Evolutionary conservation across 2,888 invertebrate genomes (phyloP).

Genomic region (Lottia scabra): DNA sequence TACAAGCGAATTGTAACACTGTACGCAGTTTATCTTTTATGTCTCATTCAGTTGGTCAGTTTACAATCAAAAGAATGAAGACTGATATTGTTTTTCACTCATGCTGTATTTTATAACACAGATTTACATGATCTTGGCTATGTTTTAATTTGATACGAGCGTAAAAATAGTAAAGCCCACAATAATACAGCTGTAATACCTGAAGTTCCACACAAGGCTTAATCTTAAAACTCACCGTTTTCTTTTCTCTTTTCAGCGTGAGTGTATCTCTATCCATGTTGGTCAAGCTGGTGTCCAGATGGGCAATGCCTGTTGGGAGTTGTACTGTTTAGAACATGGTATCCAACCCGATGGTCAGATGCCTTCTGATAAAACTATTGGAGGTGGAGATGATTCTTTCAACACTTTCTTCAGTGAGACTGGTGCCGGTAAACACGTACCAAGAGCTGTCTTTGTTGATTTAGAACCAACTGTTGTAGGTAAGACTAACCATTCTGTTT

Average conservation of each 20-base stretch:
- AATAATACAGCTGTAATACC: too few species aligned
- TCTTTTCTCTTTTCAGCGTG: too few species aligned
- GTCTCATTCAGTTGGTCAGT: too few species aligned
- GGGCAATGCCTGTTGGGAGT: constrained; percentile 74
- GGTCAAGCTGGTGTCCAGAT: constrained; percentile 73
- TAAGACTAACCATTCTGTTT: constrained; percentile 66
- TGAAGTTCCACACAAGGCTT: too few species aligned
- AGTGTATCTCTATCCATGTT: constrained; percentile 71
- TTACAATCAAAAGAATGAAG: too few species aligned
- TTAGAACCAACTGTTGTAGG: constrained; percentile 96
- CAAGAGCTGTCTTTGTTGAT: constrained; percentile 93
- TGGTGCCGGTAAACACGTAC: constrained; percentile 96
- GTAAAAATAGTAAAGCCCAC: too few species aligned
- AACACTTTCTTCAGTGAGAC: constrained; percentile 85
- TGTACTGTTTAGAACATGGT: constrained; percentile 73
- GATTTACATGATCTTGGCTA: too few species aligned
- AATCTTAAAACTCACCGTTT: too few species aligned
- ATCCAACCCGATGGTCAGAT: constrained; percentile 71
- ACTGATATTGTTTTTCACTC: too few species aligned
- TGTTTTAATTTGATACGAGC: too few species aligned
- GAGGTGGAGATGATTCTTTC: constrained; percentile 84
- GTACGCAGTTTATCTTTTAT: constrained; percentile 6
- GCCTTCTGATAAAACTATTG: constrained; percentile 84
- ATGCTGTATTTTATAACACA: too few species aligned
- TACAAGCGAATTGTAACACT: too few species aligned